These are phyloP conservation scores for Monomorium pharaonis DNA, from an alignment of 1,140 invertebrate genomes.

Conservation along the genomic window DNA sequence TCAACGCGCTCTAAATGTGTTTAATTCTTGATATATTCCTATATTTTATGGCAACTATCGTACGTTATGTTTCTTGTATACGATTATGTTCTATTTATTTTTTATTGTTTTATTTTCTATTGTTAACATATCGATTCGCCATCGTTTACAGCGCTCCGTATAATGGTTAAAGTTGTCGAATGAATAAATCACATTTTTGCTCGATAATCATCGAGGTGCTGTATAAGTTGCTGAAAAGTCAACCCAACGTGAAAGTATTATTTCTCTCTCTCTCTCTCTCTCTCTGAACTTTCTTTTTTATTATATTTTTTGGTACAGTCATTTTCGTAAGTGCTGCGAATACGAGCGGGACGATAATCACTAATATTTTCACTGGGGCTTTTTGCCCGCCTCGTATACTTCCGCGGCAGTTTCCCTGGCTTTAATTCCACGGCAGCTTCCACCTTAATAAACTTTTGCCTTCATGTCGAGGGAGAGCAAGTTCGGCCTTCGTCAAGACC, in stretches of 20 bases:
- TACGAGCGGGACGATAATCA: slow-evolving; percentile 27
- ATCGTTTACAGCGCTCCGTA: not conserved
- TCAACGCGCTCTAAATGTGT: not conserved
- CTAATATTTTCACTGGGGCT: slow-evolving; percentile 31
- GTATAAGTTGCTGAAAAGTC: not conserved
- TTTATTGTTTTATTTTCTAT: not conserved
- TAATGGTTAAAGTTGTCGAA: not conserved
- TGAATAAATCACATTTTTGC: not conserved
- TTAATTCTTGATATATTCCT: not conserved
- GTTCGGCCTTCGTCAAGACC: slow-evolving; percentile 6
- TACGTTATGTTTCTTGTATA: not conserved
- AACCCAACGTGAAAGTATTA: not conserved
- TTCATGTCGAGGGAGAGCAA: slow-evolving; percentile 7
- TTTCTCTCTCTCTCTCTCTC: not conserved
- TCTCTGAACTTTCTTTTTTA: slow-evolving; percentile 33
- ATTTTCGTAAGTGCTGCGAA: slow-evolving; percentile 21
- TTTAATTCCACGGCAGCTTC: slow-evolving; percentile 49
- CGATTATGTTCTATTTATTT: not conserved
- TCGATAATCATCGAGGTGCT: not conserved
- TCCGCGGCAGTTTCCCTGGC: not conserved
- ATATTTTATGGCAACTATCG: not conserved
- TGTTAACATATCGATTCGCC: not conserved
- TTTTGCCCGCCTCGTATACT: not conserved
- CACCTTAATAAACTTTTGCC: slow-evolving; percentile 61
- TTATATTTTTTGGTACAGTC: not conserved